These are phyloP conservation scores for Trichonephila clavata DNA, from an alignment of 1,140 invertebrate species.

Conservation along the genomic window DNA sequence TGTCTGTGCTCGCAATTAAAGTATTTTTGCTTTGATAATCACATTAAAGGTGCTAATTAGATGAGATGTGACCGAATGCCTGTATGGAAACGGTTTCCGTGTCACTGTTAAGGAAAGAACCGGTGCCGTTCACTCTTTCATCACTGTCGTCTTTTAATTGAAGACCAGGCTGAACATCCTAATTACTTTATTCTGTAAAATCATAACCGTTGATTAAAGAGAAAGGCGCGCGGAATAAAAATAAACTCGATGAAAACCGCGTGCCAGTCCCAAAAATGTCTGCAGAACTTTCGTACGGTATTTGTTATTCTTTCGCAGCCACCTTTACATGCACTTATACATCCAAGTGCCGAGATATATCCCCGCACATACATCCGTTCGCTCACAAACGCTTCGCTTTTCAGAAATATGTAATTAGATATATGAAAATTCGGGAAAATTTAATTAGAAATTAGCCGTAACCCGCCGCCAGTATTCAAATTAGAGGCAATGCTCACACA, in stretches of 20 bases:
- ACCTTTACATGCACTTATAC: neutral
- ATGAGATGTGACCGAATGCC: conserved; percentile 39
- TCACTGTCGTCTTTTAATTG: conserved; percentile 59
- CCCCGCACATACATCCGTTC: conserved; percentile 70
- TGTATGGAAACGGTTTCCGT: conserved; percentile 32
- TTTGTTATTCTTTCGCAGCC: conserved; percentile 74
- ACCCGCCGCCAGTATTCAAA: conserved; percentile 77
- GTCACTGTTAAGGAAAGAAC: neutral
- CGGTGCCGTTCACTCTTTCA: conserved; percentile 22
- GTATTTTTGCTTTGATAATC: conserved; percentile 60
- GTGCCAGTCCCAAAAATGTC: conserved; percentile 69
- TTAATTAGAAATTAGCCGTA: conserved; percentile 77
- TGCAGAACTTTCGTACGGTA: conserved; percentile 67
- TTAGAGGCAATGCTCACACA: conserved; percentile 65
- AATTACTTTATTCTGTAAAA: conserved; percentile 73
- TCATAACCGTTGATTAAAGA: conserved; percentile 71
- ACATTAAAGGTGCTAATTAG: conserved; percentile 55
- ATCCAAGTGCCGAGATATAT: conserved; percentile 40
- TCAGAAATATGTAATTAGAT: conserved; percentile 77
- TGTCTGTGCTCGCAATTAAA: neutral
- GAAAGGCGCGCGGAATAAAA: conserved; percentile 38
- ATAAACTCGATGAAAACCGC: conserved; percentile 56
- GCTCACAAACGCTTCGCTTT: conserved; percentile 67
- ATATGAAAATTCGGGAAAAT: conserved; percentile 77
- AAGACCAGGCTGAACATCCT: conserved; percentile 40